Evolutionary conservation across 1,140 invertebrate genomes (phyloP).

Genomic region (Aphaenogaster ashmeadi): DNA sequence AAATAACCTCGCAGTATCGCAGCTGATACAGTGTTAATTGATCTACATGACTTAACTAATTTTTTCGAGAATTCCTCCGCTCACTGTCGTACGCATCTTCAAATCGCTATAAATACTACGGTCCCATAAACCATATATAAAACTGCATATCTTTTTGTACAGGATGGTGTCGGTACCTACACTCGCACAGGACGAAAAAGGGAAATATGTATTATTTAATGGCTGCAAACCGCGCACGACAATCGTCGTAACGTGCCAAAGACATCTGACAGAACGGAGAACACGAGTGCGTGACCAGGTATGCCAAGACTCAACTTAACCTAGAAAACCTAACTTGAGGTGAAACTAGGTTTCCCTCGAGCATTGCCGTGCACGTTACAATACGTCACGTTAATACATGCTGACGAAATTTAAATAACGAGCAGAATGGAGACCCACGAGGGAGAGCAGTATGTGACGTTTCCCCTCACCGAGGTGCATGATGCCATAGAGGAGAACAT

Average conservation of each 20-base stretch:
- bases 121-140: not conserved
- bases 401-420: not conserved
- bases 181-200: not conserved
- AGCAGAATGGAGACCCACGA: conserved; percentile 82
- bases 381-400: not conserved
- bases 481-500: conserved; percentile 79
- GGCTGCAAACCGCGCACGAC: not conserved
- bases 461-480: conserved; percentile 79
- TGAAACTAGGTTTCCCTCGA: conserved; percentile 75
- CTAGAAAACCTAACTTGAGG: conserved; percentile 72
- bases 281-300: not conserved
- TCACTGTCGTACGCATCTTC: not conserved
- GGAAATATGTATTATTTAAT: conserved; percentile 11
- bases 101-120: not conserved
- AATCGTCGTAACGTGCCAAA: not conserved
- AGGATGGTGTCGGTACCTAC: not conserved
- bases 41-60: not conserved
- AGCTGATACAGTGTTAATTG: conserved; percentile 13
- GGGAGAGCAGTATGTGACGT: conserved; percentile 82
- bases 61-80: not conserved
- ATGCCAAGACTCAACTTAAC: conserved; percentile 77
- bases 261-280: not conserved
- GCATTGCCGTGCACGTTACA: not conserved
- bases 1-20: conserved; percentile 70
- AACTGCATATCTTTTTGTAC: conserved; percentile 36